phyloP scores from a whole-genome alignment of 2,113 vertebrate species.

The Verasper variegatus region DNA sequence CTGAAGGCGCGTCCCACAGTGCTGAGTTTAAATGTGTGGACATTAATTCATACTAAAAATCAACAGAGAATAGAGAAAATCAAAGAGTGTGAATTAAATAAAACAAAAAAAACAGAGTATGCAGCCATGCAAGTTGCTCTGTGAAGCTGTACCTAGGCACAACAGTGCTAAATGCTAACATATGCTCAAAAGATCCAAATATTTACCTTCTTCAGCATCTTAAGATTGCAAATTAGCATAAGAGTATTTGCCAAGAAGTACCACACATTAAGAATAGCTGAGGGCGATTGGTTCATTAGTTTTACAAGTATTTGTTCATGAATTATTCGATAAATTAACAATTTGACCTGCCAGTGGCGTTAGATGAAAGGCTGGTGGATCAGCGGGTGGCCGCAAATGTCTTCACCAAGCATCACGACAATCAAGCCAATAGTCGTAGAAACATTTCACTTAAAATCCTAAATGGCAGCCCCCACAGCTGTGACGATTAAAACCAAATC shows the following conservation, averaged over 20 bases:
- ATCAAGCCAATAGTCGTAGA: background rate
- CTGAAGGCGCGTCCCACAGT: no score
- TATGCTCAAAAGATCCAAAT: background rate
- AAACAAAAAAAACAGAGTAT: no score
- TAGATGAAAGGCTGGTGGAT: background rate
- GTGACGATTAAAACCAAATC: background rate
- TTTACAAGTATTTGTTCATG: constrained; percentile 1
- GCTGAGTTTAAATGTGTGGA: no score
- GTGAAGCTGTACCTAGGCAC: no score
- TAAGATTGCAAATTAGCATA: background rate
- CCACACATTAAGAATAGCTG: background rate
- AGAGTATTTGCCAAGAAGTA: background rate
- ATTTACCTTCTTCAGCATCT: background rate
- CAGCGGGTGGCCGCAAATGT: background rate
- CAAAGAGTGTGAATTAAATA: no score
- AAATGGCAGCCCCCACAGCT: background rate
- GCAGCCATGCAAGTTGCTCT: no score
- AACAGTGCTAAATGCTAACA: background rate
- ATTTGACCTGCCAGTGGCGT: background rate
- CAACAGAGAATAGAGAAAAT: no score
- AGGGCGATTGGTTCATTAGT: background rate
- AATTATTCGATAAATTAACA: background rate
- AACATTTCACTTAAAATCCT: no score
- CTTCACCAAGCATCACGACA: background rate
- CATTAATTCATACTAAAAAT: no score